Conservation (phyloP, 2,113 vertebrate species). For the Varanus komodoensis region DNA sequence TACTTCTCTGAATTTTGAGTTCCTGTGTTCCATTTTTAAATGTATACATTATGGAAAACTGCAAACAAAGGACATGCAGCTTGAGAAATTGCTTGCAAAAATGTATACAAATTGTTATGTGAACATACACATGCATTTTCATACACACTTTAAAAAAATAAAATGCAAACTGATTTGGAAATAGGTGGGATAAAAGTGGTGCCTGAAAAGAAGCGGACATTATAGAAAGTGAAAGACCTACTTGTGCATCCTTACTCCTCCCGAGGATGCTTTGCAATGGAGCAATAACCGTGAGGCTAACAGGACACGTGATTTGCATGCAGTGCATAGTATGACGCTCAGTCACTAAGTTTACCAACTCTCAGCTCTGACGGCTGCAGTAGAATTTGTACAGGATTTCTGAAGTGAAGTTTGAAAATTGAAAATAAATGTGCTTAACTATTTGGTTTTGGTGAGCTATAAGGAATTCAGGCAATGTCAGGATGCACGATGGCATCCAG, state of each 20-base stretch:
- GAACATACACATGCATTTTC: no score
- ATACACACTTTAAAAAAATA: no score
- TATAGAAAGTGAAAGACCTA: no score
- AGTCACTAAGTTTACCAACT: not conserved
- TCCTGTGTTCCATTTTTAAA: no score
- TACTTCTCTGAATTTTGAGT: no score
- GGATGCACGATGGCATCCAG: not conserved
- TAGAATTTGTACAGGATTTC: not conserved
- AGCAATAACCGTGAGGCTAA: not conserved
- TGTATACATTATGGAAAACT: no score
- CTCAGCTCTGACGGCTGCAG: slow-evolving; percentile 8
- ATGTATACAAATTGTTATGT: no score
- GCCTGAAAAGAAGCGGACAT: no score
- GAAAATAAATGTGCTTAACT: not conserved
- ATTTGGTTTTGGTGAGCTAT: slow-evolving; percentile 13
- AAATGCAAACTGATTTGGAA: no score
- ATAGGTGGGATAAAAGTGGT: no score
- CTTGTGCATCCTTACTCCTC: not conserved
- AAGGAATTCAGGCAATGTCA: not conserved
- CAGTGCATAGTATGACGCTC: not conserved
- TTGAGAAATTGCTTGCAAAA: no score
- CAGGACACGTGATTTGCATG: not conserved
- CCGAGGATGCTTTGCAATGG: not conserved
- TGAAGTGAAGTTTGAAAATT: not conserved
- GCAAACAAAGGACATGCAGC: no score